These are phyloP conservation scores for Molothrus ater DNA, from an alignment of 2,797 vertebrate species.

Conservation along the genomic window DNA sequence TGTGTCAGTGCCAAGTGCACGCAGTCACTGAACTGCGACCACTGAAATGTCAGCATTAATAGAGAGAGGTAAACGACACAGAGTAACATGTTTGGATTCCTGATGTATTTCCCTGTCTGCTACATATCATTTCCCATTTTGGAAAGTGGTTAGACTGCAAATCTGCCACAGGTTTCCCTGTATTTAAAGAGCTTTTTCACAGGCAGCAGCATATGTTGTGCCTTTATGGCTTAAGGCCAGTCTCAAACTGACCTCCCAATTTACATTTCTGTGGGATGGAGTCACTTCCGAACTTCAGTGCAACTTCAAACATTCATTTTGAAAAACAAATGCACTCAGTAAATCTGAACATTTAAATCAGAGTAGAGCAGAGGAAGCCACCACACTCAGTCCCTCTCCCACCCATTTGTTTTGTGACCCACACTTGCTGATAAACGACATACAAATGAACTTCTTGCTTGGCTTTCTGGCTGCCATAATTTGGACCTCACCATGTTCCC, in stretches of 20 bases:
- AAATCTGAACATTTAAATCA: neutral
- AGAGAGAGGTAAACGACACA: neutral
- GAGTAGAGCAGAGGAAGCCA: neutral
- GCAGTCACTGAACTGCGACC: neutral
- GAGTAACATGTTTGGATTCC: neutral
- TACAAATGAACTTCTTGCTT: neutral
- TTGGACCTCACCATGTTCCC: neutral
- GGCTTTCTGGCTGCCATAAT: neutral
- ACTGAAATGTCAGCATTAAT: neutral
- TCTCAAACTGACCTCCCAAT: neutral
- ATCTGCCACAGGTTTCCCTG: neutral
- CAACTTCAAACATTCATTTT: neutral
- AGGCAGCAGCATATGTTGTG: neutral
- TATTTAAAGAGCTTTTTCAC: neutral
- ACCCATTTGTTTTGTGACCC: neutral
- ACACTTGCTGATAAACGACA: neutral
- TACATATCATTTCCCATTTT: neutral
- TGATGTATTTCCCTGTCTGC: neutral
- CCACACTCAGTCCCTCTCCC: neutral
- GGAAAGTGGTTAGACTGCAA: neutral
- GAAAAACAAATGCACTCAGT: neutral
- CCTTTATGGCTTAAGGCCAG: neutral
- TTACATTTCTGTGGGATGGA: conserved; percentile 41
- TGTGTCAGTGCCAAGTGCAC: neutral
- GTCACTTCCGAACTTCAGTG: conserved; percentile 3